Conservation (phyloP, 2,113 vertebrate genomes). For the Channa argus region DNA sequence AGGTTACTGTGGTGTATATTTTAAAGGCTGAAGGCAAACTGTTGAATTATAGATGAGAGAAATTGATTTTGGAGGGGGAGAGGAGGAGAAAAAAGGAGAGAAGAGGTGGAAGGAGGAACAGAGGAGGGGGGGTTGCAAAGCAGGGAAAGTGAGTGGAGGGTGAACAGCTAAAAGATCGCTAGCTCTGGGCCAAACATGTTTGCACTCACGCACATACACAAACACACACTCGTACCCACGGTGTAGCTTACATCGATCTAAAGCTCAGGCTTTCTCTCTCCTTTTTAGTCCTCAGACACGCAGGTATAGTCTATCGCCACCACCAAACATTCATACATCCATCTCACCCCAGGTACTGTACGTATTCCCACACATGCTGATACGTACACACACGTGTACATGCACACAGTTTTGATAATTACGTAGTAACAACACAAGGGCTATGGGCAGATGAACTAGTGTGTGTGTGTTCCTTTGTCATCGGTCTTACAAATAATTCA, state of each 20-base stretch:
- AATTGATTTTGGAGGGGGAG: conserved; percentile 74
- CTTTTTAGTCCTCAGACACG: conserved; percentile 32
- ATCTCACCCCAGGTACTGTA: too few species aligned
- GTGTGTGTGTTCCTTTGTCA: conserved; percentile 55
- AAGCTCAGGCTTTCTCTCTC: conserved; percentile 32
- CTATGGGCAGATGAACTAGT: conserved; percentile 9
- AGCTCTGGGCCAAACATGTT: conserved; percentile 46
- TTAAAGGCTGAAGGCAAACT: conserved; percentile 81
- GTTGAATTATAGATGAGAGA: conserved; percentile 82
- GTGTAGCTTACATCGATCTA: conserved; percentile 53
- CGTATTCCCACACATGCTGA: neutral
- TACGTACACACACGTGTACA: neutral
- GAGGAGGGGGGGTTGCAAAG: conserved; percentile 11
- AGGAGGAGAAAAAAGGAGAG: conserved; percentile 4
- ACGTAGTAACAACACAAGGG: conserved; percentile 24
- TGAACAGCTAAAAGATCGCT: conserved; percentile 53
- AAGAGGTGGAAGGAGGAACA: conserved; percentile 30
- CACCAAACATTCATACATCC: neutral
- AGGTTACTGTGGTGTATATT: conserved; percentile 76
- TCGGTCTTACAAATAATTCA: conserved; percentile 67
- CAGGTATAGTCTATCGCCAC: conserved; percentile 1
- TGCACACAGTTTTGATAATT: conserved; percentile 17
- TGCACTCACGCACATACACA: conserved; percentile 25
- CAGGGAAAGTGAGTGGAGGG: conserved; percentile 27
- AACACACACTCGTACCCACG: conserved; percentile 16